Percentiles rank a stretch among this genome's conserved stretches.
Conservation (phyloP, 2,797 vertebrate species). For the Sebastes paucispinis region DNA sequence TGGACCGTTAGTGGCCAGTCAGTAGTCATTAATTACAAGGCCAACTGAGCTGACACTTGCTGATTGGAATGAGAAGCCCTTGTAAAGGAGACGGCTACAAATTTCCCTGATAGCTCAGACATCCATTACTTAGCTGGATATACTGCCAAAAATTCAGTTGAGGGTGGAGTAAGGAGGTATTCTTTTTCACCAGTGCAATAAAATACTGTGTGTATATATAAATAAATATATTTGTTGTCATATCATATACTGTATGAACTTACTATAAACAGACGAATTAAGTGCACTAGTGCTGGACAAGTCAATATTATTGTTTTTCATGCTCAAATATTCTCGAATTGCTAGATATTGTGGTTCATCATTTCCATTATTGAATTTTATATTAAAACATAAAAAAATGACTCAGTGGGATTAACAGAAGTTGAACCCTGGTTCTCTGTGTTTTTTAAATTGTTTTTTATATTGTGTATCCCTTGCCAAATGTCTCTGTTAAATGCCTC, state of each 20-base stretch:
- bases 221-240: not conserved
- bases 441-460: not conserved
- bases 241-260: not conserved
- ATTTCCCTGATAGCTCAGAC: conserved; percentile 61
- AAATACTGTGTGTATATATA: not conserved
- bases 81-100: conserved; percentile 64
- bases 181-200: not conserved
- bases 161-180: not conserved
- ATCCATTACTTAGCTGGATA: conserved; percentile 62
- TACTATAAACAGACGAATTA: not conserved
- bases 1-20: conserved; percentile 60
- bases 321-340: not conserved
- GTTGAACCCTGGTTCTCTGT: not conserved
- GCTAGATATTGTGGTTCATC: not conserved
- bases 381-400: not conserved
- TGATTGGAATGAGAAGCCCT: conserved; percentile 65
- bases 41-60: conserved; percentile 62
- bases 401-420: not conserved
- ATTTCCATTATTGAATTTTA: not conserved
- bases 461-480: not conserved
- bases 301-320: not conserved
- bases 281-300: not conserved
- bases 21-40: conserved; percentile 73
- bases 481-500: not conserved
- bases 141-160: conserved; percentile 58